phyloP scores from a whole-genome alignment of 2,888 invertebrate species.

The Oscheius sp. region DNA sequence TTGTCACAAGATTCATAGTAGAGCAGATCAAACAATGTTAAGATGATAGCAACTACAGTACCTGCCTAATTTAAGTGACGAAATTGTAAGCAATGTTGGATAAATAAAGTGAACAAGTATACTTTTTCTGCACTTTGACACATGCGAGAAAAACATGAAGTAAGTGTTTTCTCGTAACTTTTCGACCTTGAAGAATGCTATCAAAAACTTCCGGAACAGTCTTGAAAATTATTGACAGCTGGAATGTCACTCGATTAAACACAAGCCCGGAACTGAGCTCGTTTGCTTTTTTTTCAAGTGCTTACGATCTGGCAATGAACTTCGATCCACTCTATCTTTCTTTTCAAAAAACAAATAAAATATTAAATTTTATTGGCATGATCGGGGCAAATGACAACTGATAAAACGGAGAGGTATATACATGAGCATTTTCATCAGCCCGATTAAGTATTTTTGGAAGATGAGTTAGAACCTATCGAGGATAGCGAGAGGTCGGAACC shows the following conservation, averaged over 20 bases:
- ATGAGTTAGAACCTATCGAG: conserved; percentile 3
- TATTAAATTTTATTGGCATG: conserved; percentile 21
- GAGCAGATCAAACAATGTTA: conserved; percentile 16
- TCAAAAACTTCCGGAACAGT: background rate
- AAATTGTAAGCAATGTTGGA: too few relatives aligned
- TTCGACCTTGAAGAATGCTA: background rate
- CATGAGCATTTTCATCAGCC: background rate
- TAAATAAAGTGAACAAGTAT: background rate
- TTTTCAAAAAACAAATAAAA: background rate
- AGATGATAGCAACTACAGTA: too few relatives aligned
- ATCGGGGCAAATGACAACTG: conserved; percentile 26
- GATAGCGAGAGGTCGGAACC: conserved; percentile 23
- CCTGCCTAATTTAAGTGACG: too few relatives aligned
- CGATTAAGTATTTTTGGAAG: background rate
- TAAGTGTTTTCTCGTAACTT: background rate
- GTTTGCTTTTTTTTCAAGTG: conserved; percentile 12
- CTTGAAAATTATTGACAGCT: background rate
- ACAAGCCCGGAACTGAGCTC: conserved; percentile 10
- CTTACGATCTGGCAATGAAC: conserved; percentile 1
- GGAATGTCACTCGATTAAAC: background rate
- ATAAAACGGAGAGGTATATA: conserved; percentile 2
- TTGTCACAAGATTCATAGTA: background rate
- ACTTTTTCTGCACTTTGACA: conserved; percentile 7
- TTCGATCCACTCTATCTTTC: background rate
- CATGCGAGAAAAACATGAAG: conserved; percentile 1